phyloP scores from a whole-genome alignment of 2,888 invertebrate genomes.

The Andrena minutula region DNA sequence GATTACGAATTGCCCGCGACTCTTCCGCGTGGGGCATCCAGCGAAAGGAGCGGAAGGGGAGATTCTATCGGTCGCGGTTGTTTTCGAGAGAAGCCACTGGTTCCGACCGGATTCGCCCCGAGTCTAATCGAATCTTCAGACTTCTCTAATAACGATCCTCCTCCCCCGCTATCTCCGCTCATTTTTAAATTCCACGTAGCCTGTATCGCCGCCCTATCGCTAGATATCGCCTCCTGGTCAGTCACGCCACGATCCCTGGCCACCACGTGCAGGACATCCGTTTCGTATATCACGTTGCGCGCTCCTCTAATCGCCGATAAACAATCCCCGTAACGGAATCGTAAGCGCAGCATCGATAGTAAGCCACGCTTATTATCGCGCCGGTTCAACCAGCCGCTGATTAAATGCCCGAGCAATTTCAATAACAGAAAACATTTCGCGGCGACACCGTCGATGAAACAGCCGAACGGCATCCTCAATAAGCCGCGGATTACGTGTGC shows the following conservation, averaged over 20 bases:
- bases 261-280: not conserved
- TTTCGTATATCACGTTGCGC: conserved; percentile 12
- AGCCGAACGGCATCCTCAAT: conserved; percentile 59
- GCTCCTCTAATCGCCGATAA: conserved; percentile 16
- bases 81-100: too few relatives aligned
- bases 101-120: too few relatives aligned
- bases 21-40: too few relatives aligned
- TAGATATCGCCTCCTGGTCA: not conserved
- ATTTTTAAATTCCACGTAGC: too few relatives aligned
- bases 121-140: too few relatives aligned
- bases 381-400: conserved; percentile 46
- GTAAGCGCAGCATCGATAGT: not conserved
- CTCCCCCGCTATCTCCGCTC: too few relatives aligned
- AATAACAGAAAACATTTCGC: conserved; percentile 72
- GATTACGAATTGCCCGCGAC: too few relatives aligned
- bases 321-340: conserved; percentile 19
- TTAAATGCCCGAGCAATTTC: conserved; percentile 66
- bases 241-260: not conserved
- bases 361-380: conserved; percentile 20
- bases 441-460: conserved; percentile 58
- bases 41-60: too few relatives aligned
- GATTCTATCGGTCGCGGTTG: too few relatives aligned
- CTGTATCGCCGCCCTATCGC: too few relatives aligned
- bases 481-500: conserved; percentile 58
- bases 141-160: too few relatives aligned